Evolutionary conservation across 2,888 invertebrate genomes (phyloP), one percentile per base, ranked within the genome.

Genomic region (Machimus rusticus): DNA sequence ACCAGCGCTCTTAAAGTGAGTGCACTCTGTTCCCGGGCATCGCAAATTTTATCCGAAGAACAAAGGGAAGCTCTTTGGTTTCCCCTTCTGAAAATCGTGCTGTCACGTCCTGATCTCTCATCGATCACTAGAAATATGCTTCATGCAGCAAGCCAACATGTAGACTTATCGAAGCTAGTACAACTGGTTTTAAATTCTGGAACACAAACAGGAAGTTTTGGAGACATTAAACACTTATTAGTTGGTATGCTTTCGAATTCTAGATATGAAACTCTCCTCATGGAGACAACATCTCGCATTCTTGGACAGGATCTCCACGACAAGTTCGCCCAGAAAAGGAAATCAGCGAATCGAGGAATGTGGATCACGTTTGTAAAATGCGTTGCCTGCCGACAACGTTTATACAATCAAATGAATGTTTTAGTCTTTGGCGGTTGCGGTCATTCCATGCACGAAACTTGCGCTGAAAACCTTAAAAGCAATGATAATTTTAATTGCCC

Each of bases 171-270:
- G 1, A 94, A 94, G 89, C 93, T 95, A 74, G 92, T 95, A 34
- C 95, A 95, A 89, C 92, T 95, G 74, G 94, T 95, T 79, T 93
- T 94, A 90, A 93, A 93, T 91, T 94, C 90, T 57, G 93, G 90
- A 90, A 93, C 90, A 19, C 91, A 91, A 2, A 93, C 89, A 14
- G 94, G 94, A 34, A 94, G 94, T 88, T 95, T 95, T 90, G 95
- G 95, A 31, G 95, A 95, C 91, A 94, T 95, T 88, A 94, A 94
- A 89, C 93, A 93, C 89, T 92, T 95, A 66, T 90, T 95, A 55
- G 93, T 94, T 92, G 95, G 95, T 86, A 96, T 97, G 94, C 93
- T 97, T 89, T 95, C 95, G 23, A 96, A 96, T 90, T 96, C 96
- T 88, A 94, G 95, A 51, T 96, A 96, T 90, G 96, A 97, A 91